Evolutionary conservation across 2,888 invertebrate genomes (phyloP), one percentile per base, ranked within the genome.

Genomic region (Lissocephala sabroskyi): DNA sequence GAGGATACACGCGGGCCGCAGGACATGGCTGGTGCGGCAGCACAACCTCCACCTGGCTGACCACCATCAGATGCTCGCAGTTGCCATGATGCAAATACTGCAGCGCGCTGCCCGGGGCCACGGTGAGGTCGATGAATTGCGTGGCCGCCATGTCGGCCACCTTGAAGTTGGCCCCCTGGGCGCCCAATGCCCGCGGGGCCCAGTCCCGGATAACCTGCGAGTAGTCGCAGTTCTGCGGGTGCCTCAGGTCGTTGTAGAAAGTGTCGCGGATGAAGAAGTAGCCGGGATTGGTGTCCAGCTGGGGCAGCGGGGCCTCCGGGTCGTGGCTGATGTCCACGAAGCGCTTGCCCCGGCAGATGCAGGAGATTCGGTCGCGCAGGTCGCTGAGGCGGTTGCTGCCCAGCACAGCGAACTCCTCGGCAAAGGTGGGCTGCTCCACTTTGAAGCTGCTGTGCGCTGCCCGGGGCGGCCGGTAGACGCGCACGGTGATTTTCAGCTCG

Each of bases 71-170:
- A 84, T 98, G 98, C 84, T 98, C 97, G 85, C 97, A 98, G 76
- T 90, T 88, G 6, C 95, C 97, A 82, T 95, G 94, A 85, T 98
- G 98, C 53, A 92, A 87, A 86, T 94, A 98, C 0, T 98, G 79
- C 47, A 84, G 83, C 40, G 92, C 92, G 75, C 89, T 88, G 0
- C 93, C 93, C 4, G 90, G 79, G 33, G 87, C 84, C 4, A 88
- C 79, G 5, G 77, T 84, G 13, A 91, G 79, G 58, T 88, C 87
- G 11, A 82, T 63, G 32, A 91, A 83, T 23, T 75, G 79, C 0
- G 86, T 86, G 54, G 85, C 70, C 64, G 89, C 87, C 90, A 92
- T 91, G 9, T 61, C 56, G 1, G 82, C 85, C 6, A 86, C 85
- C 39, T 85, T 76, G 57, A 90, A 88, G 1, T 86, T 79, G 2